A percentile compares a stretch with the other conserved stretches of the same genome.
Evolutionary conservation across 2,113 vertebrate genomes (phyloP).

Genomic region (Centropus bengalensis): DNA sequence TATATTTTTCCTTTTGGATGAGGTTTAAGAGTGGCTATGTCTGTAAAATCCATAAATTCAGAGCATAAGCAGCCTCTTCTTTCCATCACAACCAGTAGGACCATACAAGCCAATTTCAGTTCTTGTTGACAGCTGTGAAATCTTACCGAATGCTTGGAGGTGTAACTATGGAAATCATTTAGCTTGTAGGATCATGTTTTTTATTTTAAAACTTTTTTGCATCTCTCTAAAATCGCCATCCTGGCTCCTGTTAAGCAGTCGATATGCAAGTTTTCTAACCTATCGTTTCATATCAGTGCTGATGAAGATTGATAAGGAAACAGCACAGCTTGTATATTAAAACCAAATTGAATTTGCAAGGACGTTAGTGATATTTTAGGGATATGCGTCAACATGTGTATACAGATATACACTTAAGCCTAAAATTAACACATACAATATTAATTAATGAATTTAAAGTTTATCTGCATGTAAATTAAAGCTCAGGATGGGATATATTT

Average conservation of each 20-base stretch:
- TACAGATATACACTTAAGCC: neutral
- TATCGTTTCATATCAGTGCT: neutral
- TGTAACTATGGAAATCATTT: constrained; percentile 55
- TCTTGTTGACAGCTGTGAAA: constrained; percentile 39
- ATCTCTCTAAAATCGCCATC: constrained; percentile 26
- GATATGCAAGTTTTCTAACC: constrained; percentile 14
- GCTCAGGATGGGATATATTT: neutral
- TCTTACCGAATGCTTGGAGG: neutral
- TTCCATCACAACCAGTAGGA: neutral
- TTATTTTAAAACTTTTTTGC: constrained; percentile 44
- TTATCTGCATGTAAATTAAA: neutral
- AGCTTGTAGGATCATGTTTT: neutral
- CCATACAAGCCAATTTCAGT: neutral
- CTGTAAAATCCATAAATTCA: neutral
- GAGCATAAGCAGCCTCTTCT: neutral
- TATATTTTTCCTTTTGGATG: neutral
- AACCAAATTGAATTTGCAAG: constrained; percentile 26
- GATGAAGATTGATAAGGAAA: constrained; percentile 34
- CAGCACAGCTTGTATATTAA: neutral
- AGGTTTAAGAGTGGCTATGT: neutral
- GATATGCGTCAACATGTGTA: neutral
- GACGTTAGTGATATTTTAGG: neutral
- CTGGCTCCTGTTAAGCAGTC: neutral
- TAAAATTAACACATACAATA: neutral
- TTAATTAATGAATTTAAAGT: neutral